Percentiles rank a stretch among this genome's conserved stretches.
Conservation (phyloP, 2,113 vertebrate species). For the Rhipidura dahli region DNA sequence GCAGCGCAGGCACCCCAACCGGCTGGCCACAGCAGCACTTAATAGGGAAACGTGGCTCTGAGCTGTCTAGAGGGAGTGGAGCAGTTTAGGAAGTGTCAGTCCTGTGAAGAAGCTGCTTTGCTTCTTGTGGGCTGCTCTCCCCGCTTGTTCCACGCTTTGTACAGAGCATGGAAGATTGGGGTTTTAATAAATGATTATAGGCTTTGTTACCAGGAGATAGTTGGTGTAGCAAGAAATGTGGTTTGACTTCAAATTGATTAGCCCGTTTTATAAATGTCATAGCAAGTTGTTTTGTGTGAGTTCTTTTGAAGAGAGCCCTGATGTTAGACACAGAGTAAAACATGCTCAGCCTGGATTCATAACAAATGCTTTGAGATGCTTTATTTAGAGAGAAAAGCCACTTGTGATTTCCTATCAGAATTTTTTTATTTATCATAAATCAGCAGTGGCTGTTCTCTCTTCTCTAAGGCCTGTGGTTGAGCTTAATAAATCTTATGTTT, state of each 20-base stretch:
- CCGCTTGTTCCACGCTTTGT: conserved; percentile 39
- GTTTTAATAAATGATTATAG: conserved; percentile 78
- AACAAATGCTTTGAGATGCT: conserved; percentile 73
- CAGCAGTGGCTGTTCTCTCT: conserved; percentile 58
- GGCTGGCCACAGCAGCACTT: background rate
- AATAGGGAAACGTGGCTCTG: background rate
- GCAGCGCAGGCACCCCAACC: background rate
- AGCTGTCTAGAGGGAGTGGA: conserved; percentile 21
- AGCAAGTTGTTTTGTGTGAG: conserved; percentile 71
- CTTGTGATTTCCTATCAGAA: conserved; percentile 75
- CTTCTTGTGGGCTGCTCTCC: conserved; percentile 20
- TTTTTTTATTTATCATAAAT: conserved; percentile 77
- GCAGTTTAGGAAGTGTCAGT: conserved; percentile 43
- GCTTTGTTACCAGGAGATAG: conserved; percentile 73
- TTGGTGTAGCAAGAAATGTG: conserved; percentile 72
- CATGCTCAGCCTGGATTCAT: conserved; percentile 68
- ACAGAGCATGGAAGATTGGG: conserved; percentile 56
- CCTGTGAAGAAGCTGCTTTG: background rate
- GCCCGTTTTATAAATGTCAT: conserved; percentile 76
- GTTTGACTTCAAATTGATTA: conserved; percentile 80
- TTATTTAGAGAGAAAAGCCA: conserved; percentile 76
- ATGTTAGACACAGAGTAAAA: conserved; percentile 70
- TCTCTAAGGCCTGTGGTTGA: conserved; percentile 61
- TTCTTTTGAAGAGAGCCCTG: conserved; percentile 73
- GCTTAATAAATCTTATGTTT: conserved; percentile 64